Conservation (phyloP, 37 sponge, comb jelly and placozoan species). For the Axinella damicornis region DNA sequence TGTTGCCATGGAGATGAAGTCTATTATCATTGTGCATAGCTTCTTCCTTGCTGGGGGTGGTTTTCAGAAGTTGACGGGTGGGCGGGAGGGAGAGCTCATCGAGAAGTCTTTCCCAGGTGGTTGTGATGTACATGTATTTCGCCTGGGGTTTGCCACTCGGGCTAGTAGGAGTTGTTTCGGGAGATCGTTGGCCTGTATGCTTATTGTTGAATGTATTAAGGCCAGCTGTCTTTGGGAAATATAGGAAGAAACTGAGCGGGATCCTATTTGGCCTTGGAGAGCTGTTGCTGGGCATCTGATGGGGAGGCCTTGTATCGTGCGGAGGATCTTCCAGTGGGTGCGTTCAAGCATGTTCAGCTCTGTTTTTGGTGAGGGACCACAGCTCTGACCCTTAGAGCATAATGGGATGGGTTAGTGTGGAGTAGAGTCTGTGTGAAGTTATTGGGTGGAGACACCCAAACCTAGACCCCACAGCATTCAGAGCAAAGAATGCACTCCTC, state of each 20-base stretch:
- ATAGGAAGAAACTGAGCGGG: background rate
- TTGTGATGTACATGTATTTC: no score
- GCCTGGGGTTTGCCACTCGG: no score
- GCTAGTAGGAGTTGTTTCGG: background rate
- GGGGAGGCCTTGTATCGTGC: slow-evolving; percentile 22
- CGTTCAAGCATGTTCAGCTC: slow-evolving; percentile 11
- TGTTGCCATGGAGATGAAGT: no score
- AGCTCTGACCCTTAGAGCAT: slow-evolving; percentile 20
- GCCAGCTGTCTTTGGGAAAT: background rate
- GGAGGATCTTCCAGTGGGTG: slow-evolving; percentile 6
- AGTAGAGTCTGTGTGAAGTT: background rate
- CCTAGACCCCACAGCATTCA: slow-evolving; percentile 7
- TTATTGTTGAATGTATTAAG: background rate
- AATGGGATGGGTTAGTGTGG: background rate
- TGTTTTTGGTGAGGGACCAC: slow-evolving; percentile 5
- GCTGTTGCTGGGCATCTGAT: background rate
- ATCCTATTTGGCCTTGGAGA: background rate
- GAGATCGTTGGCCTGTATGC: background rate
- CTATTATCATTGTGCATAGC: no score
- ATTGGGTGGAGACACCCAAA: slow-evolving; percentile 12
- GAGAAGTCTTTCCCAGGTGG: no score
- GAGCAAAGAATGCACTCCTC: slow-evolving; percentile 19
- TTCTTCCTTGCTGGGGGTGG: no score
- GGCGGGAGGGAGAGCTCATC: no score
- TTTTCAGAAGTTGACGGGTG: no score